Percentiles rank a stretch among this genome's conserved stretches.
Conservation (phyloP, 2,797 vertebrate genomes). For the Podargus strigoides region DNA sequence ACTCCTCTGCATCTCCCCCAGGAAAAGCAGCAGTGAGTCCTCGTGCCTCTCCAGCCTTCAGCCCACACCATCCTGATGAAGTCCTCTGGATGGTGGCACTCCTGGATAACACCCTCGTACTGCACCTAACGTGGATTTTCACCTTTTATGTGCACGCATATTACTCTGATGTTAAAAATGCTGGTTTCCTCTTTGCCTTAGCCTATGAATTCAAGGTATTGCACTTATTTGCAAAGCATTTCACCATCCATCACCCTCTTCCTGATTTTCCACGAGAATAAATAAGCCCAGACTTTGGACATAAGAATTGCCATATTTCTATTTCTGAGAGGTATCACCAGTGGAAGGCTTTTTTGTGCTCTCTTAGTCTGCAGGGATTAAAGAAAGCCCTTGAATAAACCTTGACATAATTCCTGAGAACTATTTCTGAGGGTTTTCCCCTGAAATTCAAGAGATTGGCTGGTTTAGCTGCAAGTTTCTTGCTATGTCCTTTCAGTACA, state of each 20-base stretch:
- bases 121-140: fast-evolving
- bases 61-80: fast-evolving
- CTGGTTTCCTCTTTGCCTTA: background rate
- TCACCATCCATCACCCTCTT: background rate
- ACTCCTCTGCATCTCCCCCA: background rate
- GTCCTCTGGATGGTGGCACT: background rate
- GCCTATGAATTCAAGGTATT: background rate
- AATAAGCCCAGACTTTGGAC: background rate
- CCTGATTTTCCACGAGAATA: background rate
- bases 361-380: constrained; percentile 20
- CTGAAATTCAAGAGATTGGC: background rate
- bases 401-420: constrained; percentile 36
- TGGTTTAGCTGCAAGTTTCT: background rate
- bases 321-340: background rate
- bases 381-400: constrained; percentile 54
- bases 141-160: background rate
- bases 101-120: background rate
- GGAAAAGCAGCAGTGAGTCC: background rate
- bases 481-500: background rate
- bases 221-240: background rate
- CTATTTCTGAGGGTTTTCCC: background rate
- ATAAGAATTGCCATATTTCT: background rate
- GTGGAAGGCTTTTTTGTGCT: constrained; percentile 30
- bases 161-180: background rate
- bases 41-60: background rate